These are phyloP conservation scores for Drosophila bocki DNA, from an alignment of 1,140 invertebrate species.

Conservation along the genomic window DNA sequence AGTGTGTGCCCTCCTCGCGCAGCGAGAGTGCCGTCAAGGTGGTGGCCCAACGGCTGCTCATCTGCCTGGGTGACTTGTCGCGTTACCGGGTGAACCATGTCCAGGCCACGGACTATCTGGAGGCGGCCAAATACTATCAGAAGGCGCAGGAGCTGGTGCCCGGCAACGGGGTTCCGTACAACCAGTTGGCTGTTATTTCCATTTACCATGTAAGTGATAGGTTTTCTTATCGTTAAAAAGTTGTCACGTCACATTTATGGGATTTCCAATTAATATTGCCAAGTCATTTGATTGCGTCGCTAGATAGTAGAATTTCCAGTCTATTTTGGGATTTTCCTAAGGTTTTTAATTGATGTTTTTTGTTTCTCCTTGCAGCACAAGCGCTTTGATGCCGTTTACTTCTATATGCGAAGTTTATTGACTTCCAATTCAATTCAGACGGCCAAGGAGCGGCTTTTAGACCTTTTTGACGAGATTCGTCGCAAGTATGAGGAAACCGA, in stretches of 20 bases:
- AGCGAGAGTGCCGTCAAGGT: constrained; percentile 89
- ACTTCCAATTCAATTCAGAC: constrained; percentile 96
- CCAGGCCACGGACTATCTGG: constrained; percentile 93
- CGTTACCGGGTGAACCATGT: constrained; percentile 95
- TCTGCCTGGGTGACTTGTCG: constrained; percentile 96
- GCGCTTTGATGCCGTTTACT: constrained; percentile 98
- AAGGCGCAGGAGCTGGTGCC: constrained; percentile 97
- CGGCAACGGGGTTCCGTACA: constrained; percentile 97
- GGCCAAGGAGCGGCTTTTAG: constrained; percentile 94
- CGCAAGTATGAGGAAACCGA: constrained; percentile 94
- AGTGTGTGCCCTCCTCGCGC: constrained; percentile 84
- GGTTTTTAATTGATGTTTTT: not conserved
- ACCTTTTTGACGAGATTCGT: constrained; percentile 96
- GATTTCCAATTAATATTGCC: not conserved
- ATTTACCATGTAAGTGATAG: constrained; percentile 92
- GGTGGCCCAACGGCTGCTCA: constrained; percentile 93
- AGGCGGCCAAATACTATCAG: constrained; percentile 95
- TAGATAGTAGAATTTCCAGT: not conserved
- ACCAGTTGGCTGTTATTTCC: constrained; percentile 96
- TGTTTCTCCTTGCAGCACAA: constrained; percentile 88
- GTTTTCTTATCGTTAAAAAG: constrained; percentile 2
- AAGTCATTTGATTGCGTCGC: not conserved
- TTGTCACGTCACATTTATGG: not conserved
- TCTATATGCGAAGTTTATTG: constrained; percentile 97
- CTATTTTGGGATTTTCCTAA: constrained; percentile 2